Evolutionary conservation across 2,113 vertebrate species (phyloP), one percentile per base, ranked within the genome.

Genomic region (Pygoscelis adeliae): DNA sequence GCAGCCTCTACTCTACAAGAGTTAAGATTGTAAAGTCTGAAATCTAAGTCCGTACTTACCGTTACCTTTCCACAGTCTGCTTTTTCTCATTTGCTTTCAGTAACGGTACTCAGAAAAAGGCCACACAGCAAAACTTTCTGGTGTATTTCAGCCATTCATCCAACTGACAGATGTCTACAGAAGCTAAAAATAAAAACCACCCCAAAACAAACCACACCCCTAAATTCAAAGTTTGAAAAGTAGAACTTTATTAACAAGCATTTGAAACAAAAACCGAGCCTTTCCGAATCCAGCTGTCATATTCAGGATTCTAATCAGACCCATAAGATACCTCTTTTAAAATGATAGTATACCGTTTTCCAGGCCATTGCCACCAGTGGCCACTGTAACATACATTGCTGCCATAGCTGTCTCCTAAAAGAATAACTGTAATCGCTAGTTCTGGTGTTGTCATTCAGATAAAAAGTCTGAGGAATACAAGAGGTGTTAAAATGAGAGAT

Each of bases 161-260:
- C 13, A 62, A n/a, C 6, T 29, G 14, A 53, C 10, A 44, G 3
- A n/a, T 10, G 16, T 15, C 77, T 44, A 15, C 5, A 30, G 26
- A 89, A 91, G 14, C 49, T 61, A 59, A 76, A 74, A 89, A 17
- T 36, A 89, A 79, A 55, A 38, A 26, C 5, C 23, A 66, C 10
- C 5, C 4, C 34, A 23, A 66, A 87, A 47, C 34, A 65, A 66
- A 71, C 13, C 16, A 78, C 21, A 47, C 1, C 5, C 19, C 34
- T 58, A 55, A 53, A 49, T 58, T 82, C 21, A 25, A 88, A 82
- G 62, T 91, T 86, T 94, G 70, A 83, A 46, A 91, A 80, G 83
- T 10, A 66, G 8, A 91, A 63, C 42, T 98, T 97, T 96, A 96
- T 96, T 93, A 61, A 97, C 20, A 87, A 81, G 2, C 38, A 73